These are phyloP conservation scores for Brachynemurus nebulosus DNA, from an alignment of 2,888 invertebrate species.

Conservation along the genomic window DNA sequence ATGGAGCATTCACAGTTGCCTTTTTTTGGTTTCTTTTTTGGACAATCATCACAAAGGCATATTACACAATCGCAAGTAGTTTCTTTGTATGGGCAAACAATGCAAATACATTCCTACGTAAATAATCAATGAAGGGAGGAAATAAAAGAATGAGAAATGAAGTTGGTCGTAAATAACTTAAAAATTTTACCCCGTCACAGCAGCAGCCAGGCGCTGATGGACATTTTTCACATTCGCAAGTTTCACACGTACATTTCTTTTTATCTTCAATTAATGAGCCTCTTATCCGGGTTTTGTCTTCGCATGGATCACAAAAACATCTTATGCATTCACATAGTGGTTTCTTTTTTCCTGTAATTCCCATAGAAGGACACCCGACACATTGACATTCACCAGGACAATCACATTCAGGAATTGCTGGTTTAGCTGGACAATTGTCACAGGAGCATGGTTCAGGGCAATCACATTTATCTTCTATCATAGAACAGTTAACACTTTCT, in stretches of 20 bases:
- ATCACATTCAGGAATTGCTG: not conserved
- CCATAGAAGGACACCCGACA: not conserved
- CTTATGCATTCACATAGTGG: not conserved
- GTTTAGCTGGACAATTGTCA: not conserved
- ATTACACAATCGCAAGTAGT: constrained; percentile 1
- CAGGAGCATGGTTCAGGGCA: not conserved
- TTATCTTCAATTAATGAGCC: not conserved
- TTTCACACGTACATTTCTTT: not conserved
- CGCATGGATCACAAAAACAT: not conserved
- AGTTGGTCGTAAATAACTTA: too few species aligned
- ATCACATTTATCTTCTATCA: not conserved
- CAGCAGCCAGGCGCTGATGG: not conserved
- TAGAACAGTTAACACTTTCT: not conserved
- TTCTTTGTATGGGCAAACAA: not conserved
- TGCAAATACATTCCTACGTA: not conserved
- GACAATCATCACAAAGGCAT: constrained; percentile 1
- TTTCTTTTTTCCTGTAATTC: not conserved
- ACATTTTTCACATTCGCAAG: not conserved
- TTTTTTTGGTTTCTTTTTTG: not conserved
- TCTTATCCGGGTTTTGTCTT: not conserved
- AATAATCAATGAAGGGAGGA: not conserved
- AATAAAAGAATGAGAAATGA: not conserved
- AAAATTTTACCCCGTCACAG: not conserved
- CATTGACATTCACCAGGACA: not conserved
- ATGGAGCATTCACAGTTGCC: not conserved